Evolutionary conservation across 2,113 vertebrate genomes (phyloP).

Genomic region (Camarhynchus parvulus): DNA sequence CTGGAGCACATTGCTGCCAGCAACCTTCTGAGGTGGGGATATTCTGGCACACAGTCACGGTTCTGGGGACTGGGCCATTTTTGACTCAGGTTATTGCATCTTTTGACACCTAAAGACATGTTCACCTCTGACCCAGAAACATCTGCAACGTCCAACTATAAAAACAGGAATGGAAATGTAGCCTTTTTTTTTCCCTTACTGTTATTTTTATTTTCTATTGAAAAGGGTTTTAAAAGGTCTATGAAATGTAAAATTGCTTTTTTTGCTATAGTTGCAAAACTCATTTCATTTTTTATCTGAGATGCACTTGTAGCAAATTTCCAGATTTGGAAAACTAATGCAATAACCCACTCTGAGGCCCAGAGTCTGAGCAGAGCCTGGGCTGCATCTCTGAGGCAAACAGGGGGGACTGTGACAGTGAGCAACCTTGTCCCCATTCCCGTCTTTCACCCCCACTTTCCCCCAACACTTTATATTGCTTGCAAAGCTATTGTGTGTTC

Average conservation of each 20-base stretch:
- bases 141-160: slow-evolving; percentile 60
- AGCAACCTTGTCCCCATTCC: background rate
- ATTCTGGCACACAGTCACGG: slow-evolving; percentile 30
- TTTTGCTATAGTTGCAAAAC: slow-evolving; percentile 50
- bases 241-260: slow-evolving; percentile 66
- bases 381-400: background rate
- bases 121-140: slow-evolving; percentile 58
- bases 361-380: background rate
- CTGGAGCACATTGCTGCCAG: slow-evolving; percentile 50
- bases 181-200: background rate
- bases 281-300: slow-evolving; percentile 53
- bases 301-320: slow-evolving; percentile 40
- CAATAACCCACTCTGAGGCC: background rate
- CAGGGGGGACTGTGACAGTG: accelerated
- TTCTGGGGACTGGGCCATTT: slow-evolving; percentile 49
- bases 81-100: slow-evolving; percentile 62
- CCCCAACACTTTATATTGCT: background rate
- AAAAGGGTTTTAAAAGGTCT: slow-evolving; percentile 53
- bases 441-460: background rate
- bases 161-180: slow-evolving; percentile 44
- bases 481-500: background rate
- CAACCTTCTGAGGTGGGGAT: slow-evolving; percentile 41
- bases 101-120: slow-evolving; percentile 68
- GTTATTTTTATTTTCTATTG: slow-evolving; percentile 68
- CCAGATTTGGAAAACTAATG: background rate